Conservation (phyloP, 2,797 vertebrate genomes). For the Scleropages formosus region DNA sequence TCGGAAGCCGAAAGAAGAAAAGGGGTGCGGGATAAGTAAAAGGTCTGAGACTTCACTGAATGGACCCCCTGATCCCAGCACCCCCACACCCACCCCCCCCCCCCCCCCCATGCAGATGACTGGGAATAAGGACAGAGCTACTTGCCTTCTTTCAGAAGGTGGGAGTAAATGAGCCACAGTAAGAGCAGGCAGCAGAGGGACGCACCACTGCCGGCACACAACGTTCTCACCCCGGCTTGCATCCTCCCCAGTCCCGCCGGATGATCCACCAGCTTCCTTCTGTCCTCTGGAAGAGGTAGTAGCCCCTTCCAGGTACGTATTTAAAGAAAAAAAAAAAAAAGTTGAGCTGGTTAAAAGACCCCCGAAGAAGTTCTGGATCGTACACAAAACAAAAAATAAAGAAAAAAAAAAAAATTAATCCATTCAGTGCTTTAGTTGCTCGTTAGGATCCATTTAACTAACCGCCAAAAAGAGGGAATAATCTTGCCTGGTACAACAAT, state of each 20-base stretch:
- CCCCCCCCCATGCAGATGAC: slow-evolving; percentile 4
- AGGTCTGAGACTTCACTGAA: slow-evolving; percentile 5
- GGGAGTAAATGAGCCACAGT: slow-evolving; percentile 79
- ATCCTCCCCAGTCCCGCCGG: slow-evolving; percentile 58
- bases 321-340: too few relatives aligned
- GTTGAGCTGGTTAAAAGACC: neutral
- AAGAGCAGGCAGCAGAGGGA: slow-evolving; percentile 80
- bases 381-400: slow-evolving; percentile 11
- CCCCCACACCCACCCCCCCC: neutral
- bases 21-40: neutral
- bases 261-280: slow-evolving; percentile 27
- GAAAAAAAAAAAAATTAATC: slow-evolving; percentile 18
- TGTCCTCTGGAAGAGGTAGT: slow-evolving; percentile 13
- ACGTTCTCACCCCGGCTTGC: slow-evolving; percentile 76
- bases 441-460: slow-evolving; percentile 28
- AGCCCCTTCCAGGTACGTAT: slow-evolving; percentile 7
- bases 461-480: neutral
- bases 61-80: neutral
- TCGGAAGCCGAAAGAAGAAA: neutral
- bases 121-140: slow-evolving; percentile 26
- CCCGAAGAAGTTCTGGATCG: neutral
- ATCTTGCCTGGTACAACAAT: neutral
- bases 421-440: slow-evolving; percentile 10
- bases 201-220: slow-evolving; percentile 78
- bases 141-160: slow-evolving; percentile 80